Evolutionary conservation across 2,113 vertebrate species (phyloP), one percentile per base, ranked within the genome.

Genomic region (Pterophyllum scalare): DNA sequence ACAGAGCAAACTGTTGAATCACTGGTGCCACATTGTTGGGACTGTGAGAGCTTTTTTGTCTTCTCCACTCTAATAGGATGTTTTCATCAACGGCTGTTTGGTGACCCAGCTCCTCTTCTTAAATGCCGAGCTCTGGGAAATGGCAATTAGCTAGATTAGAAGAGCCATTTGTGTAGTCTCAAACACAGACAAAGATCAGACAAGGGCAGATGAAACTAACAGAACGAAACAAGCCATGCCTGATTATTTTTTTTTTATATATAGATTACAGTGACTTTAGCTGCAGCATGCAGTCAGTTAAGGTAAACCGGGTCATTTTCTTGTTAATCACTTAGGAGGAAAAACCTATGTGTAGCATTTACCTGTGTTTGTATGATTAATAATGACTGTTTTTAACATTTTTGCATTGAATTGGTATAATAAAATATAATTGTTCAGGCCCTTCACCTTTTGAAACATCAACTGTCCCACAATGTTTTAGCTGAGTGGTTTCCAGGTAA

Each of bases 141-240:
- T 38, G 64, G 93, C 94, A 95, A 94, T 94, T 94, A 94, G 93
- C 93, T 89, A 75, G 93, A 94, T 95, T 93, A 89, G 89, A 89
- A 20, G 88, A 92, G 83, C 82, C 84, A 83, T 84, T 91, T 94
- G 54, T 82, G 82, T 77, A 85, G 83, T 75, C 82, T 61, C 80
- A 28, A 81, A 91, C 87, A 90, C 83, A 88, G 84, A 85, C 62
- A 81, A 6, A 61, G 81, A 82, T 79, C 82, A 79, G 77, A 86
- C 82, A 58, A 84, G 82, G 3, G 43, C 35, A 81, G 58, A 14
- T 65, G 60, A 79, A 80, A 11, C 62, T 38, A 46, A 49, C 43
- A 26, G 52, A 59, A 74, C 58, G 60, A 59, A 59, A 14, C 22
- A 59, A 67, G 82, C 78, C 82, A 33, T 19, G 57, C 20, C 62